A percentile compares a stretch with the other conserved stretches of the same genome.
Evolutionary conservation across 2,797 vertebrate genomes (phyloP).

Genomic region (Glossophaga mutica): DNA sequence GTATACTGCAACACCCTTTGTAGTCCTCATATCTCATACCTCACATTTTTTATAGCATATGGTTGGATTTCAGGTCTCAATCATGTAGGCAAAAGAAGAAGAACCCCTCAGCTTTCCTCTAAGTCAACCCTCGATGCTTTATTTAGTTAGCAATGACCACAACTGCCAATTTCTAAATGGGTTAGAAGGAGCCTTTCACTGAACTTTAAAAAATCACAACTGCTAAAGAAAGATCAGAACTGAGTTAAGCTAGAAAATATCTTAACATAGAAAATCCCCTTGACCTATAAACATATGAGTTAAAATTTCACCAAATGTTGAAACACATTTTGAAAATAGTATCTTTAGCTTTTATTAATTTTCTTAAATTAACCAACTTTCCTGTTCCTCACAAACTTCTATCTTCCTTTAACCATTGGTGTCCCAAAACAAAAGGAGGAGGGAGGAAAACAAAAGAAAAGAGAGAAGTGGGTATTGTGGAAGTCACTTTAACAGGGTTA

Average conservation of each 20-base stretch:
- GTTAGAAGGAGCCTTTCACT: neutral
- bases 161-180: neutral
- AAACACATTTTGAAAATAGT: neutral
- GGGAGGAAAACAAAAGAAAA: neutral
- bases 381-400: neutral
- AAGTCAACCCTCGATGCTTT: neutral
- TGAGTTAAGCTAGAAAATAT: neutral
- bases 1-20: neutral
- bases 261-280: neutral
- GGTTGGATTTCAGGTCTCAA: neutral
- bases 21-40: neutral
- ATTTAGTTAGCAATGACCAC: neutral
- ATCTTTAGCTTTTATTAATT: constrained; percentile 12
- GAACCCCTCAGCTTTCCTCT: neutral
- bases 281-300: neutral
- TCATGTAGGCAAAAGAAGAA: neutral
- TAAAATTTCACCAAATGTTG: neutral
- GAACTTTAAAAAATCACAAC: neutral
- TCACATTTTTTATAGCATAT: neutral
- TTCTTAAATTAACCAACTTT: constrained; percentile 6
- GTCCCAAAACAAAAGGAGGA: neutral
- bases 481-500: neutral
- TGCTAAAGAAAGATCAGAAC: neutral
- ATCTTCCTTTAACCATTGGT: neutral
- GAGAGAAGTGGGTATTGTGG: neutral